A percentile compares a stretch with the other conserved stretches of the same genome.
Conservation (phyloP, 1,140 invertebrate genomes). For the Anadara kagoshimensis region DNA sequence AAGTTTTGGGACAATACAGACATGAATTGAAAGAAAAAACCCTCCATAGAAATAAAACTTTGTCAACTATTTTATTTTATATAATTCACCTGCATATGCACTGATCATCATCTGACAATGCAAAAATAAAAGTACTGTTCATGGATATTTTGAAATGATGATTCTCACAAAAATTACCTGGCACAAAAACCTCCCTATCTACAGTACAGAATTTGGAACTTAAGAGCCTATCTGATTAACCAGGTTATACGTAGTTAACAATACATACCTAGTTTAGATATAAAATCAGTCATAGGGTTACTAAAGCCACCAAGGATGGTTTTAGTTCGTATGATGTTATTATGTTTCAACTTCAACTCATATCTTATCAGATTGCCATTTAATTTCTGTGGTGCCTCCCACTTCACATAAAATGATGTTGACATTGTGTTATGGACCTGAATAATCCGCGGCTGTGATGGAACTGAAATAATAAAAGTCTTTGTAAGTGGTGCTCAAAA, state of each 20-base stretch:
- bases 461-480: slow-evolving; percentile 44
- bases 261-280: slow-evolving; percentile 53
- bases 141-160: too few relatives aligned
- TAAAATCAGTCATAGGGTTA: slow-evolving; percentile 54
- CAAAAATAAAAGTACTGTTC: too few relatives aligned
- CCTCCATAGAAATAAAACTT: too few relatives aligned
- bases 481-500: too few relatives aligned
- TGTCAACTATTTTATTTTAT: too few relatives aligned
- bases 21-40: too few relatives aligned
- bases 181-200: not conserved
- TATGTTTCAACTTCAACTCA: slow-evolving; percentile 53
- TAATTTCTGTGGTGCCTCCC: slow-evolving; percentile 54
- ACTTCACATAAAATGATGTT: slow-evolving; percentile 56
- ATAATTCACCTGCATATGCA: too few relatives aligned
- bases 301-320: slow-evolving; percentile 48
- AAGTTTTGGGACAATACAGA: too few relatives aligned
- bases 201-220: too few relatives aligned
- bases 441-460: slow-evolving; percentile 57
- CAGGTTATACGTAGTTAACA: not conserved
- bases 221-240: too few relatives aligned
- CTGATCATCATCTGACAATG: too few relatives aligned
- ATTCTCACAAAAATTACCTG: not conserved
- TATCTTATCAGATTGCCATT: slow-evolving; percentile 54
- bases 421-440: slow-evolving; percentile 44
- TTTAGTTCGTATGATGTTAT: slow-evolving; percentile 40